These are phyloP conservation scores for Tragelaphus imberbis DNA, from an alignment of 2,113 vertebrate genomes.

Conservation along the genomic window DNA sequence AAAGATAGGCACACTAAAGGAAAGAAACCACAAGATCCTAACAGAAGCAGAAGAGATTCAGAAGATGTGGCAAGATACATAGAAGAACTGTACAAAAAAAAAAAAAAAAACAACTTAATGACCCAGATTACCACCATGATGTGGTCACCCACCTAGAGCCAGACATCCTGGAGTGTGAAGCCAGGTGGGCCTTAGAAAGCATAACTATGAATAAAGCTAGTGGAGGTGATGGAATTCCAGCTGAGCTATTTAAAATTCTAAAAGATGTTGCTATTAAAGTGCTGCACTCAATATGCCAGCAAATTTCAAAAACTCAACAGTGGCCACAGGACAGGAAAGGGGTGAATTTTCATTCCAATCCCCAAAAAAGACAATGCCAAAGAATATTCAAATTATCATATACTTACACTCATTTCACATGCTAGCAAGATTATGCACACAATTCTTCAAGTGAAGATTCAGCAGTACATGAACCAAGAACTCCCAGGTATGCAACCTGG, in stretches of 20 bases:
- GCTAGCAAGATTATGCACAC: neutral
- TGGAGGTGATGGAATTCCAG: neutral
- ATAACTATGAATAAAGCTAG: neutral
- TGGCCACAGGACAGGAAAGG: neutral
- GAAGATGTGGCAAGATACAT: neutral
- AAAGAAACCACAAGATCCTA: neutral
- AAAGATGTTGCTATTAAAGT: neutral
- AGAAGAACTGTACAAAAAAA: neutral
- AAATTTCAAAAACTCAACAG: neutral
- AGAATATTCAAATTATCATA: neutral
- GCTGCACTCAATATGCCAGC: neutral
- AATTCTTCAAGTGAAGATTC: neutral
- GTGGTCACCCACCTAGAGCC: neutral
- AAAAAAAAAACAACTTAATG: neutral
- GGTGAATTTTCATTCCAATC: neutral
- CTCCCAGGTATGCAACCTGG: neutral
- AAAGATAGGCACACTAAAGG: neutral
- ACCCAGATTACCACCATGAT: neutral
- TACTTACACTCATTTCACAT: neutral
- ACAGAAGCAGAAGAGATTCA: neutral
- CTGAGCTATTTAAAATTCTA: neutral
- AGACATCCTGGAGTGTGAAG: neutral
- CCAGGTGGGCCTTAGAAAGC: neutral
- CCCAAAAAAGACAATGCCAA: neutral
- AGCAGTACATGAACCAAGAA: neutral